phyloP scores from a whole-genome alignment of 2,113 vertebrate genomes.

The Tyrannus savana region DNA sequence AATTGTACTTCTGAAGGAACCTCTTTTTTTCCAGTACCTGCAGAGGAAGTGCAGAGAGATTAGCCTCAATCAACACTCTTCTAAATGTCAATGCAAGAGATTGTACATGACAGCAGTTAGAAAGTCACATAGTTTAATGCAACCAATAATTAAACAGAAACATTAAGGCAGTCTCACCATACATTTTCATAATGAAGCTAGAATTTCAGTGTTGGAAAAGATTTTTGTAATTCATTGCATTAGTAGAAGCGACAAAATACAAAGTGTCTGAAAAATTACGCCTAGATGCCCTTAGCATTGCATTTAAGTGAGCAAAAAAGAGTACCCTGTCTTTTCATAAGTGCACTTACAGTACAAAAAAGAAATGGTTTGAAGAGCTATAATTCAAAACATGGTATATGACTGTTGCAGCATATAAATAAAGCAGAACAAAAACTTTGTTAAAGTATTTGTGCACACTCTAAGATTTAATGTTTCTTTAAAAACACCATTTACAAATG shows the following conservation, averaged over 20 bases:
- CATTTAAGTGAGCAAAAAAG: background rate
- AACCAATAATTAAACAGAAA: conserved; percentile 48
- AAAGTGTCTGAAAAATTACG: conserved; percentile 9
- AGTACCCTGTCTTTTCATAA: background rate
- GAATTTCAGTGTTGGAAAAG: conserved; percentile 17
- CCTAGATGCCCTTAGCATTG: background rate
- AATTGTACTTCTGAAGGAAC: conserved; percentile 12
- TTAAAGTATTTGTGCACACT: background rate
- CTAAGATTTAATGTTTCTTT: conserved; percentile 45
- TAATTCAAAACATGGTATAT: background rate
- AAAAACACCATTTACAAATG: background rate
- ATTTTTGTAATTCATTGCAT: conserved; percentile 23
- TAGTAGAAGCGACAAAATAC: background rate
- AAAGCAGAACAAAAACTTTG: background rate
- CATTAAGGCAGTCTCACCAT: background rate
- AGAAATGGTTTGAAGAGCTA: background rate
- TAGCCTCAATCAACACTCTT: conserved; percentile 38
- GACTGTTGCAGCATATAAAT: conserved; percentile 25
- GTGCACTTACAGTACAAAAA: background rate
- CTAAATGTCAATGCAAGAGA: conserved; percentile 1
- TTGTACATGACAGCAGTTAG: background rate
- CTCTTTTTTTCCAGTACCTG: conserved; percentile 6
- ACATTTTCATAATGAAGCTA: conserved; percentile 10
- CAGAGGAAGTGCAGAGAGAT: conserved; percentile 39
- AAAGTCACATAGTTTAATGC: conserved; percentile 35